A percentile compares a stretch with the other conserved stretches of the same genome.
These are phyloP conservation scores for Beaufortia kweichowensis DNA, from an alignment of 2,113 vertebrate species.

Conservation along the genomic window DNA sequence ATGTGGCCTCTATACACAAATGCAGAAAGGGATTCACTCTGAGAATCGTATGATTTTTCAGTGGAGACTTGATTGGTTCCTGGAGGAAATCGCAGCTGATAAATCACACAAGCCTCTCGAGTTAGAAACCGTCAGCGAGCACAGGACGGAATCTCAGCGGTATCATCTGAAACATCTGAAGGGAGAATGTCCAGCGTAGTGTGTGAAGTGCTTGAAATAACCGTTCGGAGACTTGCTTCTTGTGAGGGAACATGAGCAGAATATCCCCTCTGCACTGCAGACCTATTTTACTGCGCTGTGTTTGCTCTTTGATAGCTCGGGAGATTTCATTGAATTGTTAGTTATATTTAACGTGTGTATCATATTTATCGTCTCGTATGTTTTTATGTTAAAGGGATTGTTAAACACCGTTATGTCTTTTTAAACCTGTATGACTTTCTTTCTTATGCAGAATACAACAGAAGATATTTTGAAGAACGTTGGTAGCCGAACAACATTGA, in stretches of 20 bases:
- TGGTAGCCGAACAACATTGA: no score
- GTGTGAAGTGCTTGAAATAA: constrained; percentile 21
- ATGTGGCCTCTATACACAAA: constrained; percentile 31
- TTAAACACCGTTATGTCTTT: no score
- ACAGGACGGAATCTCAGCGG: constrained; percentile 30
- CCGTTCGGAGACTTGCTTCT: neutral
- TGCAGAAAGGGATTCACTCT: neutral
- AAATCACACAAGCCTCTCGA: constrained; percentile 30
- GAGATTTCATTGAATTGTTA: no score
- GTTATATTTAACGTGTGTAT: no score
- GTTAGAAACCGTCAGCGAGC: neutral
- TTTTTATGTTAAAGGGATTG: no score
- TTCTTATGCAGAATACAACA: no score
- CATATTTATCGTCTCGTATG: no score
- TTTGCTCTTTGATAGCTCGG: no score
- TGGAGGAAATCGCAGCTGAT: constrained; percentile 39
- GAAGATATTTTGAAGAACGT: no score
- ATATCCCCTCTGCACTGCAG: neutral
- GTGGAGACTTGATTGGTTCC: constrained; percentile 46
- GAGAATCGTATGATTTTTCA: constrained; percentile 9
- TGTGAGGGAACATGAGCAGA: neutral
- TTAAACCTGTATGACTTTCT: no score
- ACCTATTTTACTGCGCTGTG: no score
- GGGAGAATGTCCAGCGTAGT: constrained; percentile 1
- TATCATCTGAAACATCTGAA: constrained; percentile 24